phyloP scores from a whole-genome alignment of 2,113 vertebrate genomes.

The Montifringilla adamsi region DNA sequence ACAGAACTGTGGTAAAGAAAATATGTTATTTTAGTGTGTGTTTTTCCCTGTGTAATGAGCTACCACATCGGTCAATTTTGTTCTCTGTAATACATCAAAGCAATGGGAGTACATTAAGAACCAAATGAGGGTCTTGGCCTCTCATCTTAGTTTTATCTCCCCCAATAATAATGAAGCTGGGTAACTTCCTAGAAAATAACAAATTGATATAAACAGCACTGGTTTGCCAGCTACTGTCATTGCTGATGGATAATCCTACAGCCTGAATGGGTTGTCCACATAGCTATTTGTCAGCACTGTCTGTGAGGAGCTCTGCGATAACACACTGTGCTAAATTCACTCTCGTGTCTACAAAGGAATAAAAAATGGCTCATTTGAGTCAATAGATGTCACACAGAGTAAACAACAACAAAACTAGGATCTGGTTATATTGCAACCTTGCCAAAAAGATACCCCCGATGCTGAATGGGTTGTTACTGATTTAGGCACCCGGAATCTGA shows the following conservation, averaged over 20 bases:
- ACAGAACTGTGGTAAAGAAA: slow-evolving; percentile 9
- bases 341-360: slow-evolving; percentile 63
- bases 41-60: slow-evolving; percentile 48
- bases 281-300: slow-evolving; percentile 70
- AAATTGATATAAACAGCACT: slow-evolving; percentile 62
- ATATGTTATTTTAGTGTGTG: neutral
- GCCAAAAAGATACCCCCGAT: neutral
- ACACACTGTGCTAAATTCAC: slow-evolving; percentile 66
- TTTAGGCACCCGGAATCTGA: neutral
- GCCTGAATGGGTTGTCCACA: slow-evolving; percentile 68
- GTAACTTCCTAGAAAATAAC: slow-evolving; percentile 69
- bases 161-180: slow-evolving; percentile 66
- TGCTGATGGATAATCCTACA: slow-evolving; percentile 68
- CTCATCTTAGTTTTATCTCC: slow-evolving; percentile 69
- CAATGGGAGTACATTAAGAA: slow-evolving; percentile 62
- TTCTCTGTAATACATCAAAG: slow-evolving; percentile 52
- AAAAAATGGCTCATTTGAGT: slow-evolving; percentile 66
- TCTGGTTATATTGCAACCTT: neutral
- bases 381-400: slow-evolving; percentile 51
- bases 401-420: slow-evolving; percentile 57
- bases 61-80: slow-evolving; percentile 41
- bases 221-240: slow-evolving; percentile 69
- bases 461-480: neutral
- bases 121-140: slow-evolving; percentile 63
- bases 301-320: slow-evolving; percentile 68